A percentile compares a stretch with the other conserved stretches of the same genome.
These are phyloP conservation scores for Drymonia ruficornis DNA, from an alignment of 2,888 invertebrate species.

Conservation along the genomic window DNA sequence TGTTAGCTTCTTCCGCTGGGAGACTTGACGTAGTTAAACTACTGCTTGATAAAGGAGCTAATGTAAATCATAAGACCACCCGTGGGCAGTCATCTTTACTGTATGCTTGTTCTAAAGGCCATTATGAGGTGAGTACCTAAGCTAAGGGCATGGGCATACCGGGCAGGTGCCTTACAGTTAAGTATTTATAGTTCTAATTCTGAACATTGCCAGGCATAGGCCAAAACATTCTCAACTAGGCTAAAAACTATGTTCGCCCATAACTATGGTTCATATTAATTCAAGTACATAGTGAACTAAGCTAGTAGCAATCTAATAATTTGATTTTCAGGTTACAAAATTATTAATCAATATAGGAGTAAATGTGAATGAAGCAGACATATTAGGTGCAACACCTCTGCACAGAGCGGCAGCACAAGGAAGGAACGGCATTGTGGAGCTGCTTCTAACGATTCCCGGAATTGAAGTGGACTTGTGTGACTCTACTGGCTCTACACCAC, in stretches of 20 bases:
- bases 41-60: slow-evolving; percentile 87
- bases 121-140: slow-evolving; percentile 85
- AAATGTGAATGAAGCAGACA: slow-evolving; percentile 88
- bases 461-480: slow-evolving; percentile 86
- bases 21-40: slow-evolving; percentile 87
- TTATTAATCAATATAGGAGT: slow-evolving; percentile 88
- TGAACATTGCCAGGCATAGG: too few relatives aligned
- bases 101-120: slow-evolving; percentile 94
- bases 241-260: too few relatives aligned
- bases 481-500: slow-evolving; percentile 89
- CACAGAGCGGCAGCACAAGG: slow-evolving; percentile 90
- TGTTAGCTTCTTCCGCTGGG: slow-evolving; percentile 92
- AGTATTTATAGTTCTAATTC: too few relatives aligned
- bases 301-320: neutral
- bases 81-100: slow-evolving; percentile 93
- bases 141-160: too few relatives aligned
- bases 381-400: slow-evolving; percentile 89
- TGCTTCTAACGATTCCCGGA: slow-evolving; percentile 85
- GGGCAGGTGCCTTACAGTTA: too few relatives aligned
- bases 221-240: too few relatives aligned
- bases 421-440: slow-evolving; percentile 85
- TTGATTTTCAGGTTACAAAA: slow-evolving; percentile 87
- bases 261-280: too few relatives aligned
- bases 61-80: slow-evolving; percentile 89
- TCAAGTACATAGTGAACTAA: too few relatives aligned